These are phyloP conservation scores for Micropoecilia bifurca DNA, from an alignment of 2,797 vertebrate species.

Conservation along the genomic window DNA sequence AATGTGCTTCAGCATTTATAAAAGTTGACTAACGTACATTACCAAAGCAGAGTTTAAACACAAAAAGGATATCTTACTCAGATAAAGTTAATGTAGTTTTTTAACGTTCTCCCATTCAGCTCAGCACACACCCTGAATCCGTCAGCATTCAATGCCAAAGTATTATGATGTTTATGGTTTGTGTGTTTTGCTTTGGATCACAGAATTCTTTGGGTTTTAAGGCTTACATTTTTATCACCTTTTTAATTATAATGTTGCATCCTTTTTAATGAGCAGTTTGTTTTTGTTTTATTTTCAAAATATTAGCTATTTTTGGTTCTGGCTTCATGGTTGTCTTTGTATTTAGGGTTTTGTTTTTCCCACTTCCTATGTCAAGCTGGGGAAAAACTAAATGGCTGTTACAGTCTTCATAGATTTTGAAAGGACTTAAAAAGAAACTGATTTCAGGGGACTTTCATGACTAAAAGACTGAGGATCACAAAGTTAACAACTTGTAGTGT, in stretches of 20 bases:
- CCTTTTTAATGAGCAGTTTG: background rate
- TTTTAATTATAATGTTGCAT: background rate
- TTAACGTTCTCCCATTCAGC: background rate
- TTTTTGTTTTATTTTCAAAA: background rate
- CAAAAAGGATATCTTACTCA: slow-evolving; percentile 10
- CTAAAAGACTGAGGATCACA: background rate
- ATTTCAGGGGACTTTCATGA: background rate
- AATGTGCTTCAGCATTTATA: background rate
- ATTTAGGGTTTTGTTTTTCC: background rate
- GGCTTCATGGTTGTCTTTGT: background rate
- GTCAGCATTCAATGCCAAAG: background rate
- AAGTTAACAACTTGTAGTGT: background rate
- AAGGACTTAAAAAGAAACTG: background rate
- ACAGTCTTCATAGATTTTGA: background rate
- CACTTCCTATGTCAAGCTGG: background rate
- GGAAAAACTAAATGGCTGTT: background rate
- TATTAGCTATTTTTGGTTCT: background rate
- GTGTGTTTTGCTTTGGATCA: background rate
- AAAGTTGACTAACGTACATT: slow-evolving; percentile 11
- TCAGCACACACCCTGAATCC: background rate
- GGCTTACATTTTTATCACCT: background rate
- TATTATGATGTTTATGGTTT: background rate
- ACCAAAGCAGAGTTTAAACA: slow-evolving; percentile 19
- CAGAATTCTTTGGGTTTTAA: background rate
- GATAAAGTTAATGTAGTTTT: background rate